These are phyloP conservation scores for Colletes collaris DNA, from an alignment of 2,888 invertebrate species.

Conservation along the genomic window DNA sequence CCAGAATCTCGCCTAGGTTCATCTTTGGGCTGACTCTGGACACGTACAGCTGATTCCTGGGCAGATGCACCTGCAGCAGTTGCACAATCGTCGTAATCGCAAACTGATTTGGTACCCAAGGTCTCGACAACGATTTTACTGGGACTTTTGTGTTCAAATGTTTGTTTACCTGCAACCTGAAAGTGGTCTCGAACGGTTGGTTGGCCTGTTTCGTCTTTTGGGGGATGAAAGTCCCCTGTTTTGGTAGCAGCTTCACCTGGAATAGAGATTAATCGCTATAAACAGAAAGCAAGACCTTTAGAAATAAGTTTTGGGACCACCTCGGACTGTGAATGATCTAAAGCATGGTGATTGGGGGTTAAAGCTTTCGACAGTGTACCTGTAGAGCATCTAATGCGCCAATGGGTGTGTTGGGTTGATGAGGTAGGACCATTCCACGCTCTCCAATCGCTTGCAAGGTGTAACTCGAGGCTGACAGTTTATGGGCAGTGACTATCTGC, in stretches of 20 bases:
- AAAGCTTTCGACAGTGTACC: slow-evolving; percentile 62
- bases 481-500: slow-evolving; percentile 88
- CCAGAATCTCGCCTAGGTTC: slow-evolving; percentile 88
- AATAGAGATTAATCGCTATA: background rate
- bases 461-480: slow-evolving; percentile 88
- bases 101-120: background rate
- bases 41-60: slow-evolving; percentile 91
- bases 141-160: no score
- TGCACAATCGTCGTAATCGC: slow-evolving; percentile 33
- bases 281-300: no score
- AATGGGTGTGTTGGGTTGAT: slow-evolving; percentile 90
- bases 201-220: slow-evolving; percentile 79
- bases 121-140: background rate
- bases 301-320: no score
- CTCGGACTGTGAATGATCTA: no score
- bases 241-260: slow-evolving; percentile 80
- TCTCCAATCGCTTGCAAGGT: slow-evolving; percentile 87
- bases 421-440: slow-evolving; percentile 86
- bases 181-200: slow-evolving; percentile 87
- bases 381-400: slow-evolving; percentile 85
- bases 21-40: slow-evolving; percentile 89
- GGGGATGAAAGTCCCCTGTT: slow-evolving; percentile 77
- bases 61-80: slow-evolving; percentile 87
- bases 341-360: no score
- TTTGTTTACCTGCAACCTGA: slow-evolving; percentile 83